phyloP scores from a whole-genome alignment of 2,797 vertebrate species.

The Melanotaenia pygmaea region DNA sequence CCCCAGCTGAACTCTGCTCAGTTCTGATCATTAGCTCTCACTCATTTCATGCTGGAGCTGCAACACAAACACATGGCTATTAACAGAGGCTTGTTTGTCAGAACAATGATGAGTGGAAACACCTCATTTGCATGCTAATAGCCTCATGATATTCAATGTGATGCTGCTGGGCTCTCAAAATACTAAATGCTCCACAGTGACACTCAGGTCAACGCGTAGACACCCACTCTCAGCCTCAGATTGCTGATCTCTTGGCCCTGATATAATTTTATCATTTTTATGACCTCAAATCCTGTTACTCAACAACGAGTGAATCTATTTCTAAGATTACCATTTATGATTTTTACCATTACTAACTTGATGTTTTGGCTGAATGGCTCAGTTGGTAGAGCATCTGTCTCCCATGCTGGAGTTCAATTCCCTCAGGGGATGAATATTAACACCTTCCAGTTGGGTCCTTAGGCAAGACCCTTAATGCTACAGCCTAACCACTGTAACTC shows the following conservation, averaged over 20 bases:
- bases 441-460: no score
- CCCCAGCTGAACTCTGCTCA: slow-evolving; percentile 21
- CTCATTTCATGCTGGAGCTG: slow-evolving; percentile 36
- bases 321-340: background rate
- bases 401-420: no score
- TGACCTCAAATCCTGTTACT: background rate
- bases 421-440: no score
- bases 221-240: background rate
- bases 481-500: no score
- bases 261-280: background rate
- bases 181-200: slow-evolving; percentile 15
- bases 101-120: slow-evolving; percentile 51
- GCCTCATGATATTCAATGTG: slow-evolving; percentile 39
- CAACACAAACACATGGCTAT: slow-evolving; percentile 46
- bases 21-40: slow-evolving; percentile 48
- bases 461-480: no score
- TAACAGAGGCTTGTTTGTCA: slow-evolving; percentile 50
- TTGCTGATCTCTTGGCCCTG: background rate
- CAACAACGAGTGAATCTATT: background rate
- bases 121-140: slow-evolving; percentile 61
- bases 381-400: no score
- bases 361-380: no score
- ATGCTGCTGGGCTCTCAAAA: slow-evolving; percentile 24
- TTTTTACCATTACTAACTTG: no score
- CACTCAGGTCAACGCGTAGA: slow-evolving; percentile 25